Evolutionary conservation across 1,140 invertebrate genomes (phyloP).

Genomic region (Gonioctena quinquepunctata): DNA sequence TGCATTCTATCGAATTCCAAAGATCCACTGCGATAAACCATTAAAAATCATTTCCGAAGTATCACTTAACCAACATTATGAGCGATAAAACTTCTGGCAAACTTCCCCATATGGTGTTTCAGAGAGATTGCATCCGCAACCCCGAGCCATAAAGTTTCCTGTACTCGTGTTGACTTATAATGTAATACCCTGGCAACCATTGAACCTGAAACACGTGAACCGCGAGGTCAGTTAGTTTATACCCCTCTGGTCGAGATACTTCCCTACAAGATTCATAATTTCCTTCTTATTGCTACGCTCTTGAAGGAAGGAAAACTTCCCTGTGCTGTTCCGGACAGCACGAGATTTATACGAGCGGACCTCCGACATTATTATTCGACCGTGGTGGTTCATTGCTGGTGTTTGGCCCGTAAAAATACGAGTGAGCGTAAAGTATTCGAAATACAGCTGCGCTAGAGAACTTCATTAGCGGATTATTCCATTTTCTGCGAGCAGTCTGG

Average conservation of each 20-base stretch:
- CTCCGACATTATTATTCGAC: neutral
- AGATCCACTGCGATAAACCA: too few relatives aligned
- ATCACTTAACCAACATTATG: neutral
- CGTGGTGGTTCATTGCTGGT: neutral
- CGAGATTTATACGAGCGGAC: neutral
- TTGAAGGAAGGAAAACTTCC: neutral
- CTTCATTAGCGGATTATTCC: too few relatives aligned
- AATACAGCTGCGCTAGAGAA: too few relatives aligned
- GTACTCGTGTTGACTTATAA: neutral
- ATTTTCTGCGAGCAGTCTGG: too few relatives aligned
- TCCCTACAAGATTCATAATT: constrained; percentile 7
- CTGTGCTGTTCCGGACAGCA: neutral
- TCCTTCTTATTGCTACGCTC: constrained; percentile 5
- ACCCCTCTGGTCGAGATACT: neutral
- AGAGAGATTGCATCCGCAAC: neutral
- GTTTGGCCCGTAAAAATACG: neutral
- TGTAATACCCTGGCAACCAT: neutral
- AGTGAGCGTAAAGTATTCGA: neutral
- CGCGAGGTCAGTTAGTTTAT: neutral
- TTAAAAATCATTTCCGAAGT: too few relatives aligned
- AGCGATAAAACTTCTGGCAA: neutral
- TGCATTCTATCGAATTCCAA: too few relatives aligned
- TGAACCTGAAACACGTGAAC: neutral
- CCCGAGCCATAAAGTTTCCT: neutral
- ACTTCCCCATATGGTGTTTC: neutral